Evolutionary conservation across 2,113 vertebrate species (phyloP), one percentile per base, ranked within the genome.

Genomic region (Ptilonorhynchus violaceus): DNA sequence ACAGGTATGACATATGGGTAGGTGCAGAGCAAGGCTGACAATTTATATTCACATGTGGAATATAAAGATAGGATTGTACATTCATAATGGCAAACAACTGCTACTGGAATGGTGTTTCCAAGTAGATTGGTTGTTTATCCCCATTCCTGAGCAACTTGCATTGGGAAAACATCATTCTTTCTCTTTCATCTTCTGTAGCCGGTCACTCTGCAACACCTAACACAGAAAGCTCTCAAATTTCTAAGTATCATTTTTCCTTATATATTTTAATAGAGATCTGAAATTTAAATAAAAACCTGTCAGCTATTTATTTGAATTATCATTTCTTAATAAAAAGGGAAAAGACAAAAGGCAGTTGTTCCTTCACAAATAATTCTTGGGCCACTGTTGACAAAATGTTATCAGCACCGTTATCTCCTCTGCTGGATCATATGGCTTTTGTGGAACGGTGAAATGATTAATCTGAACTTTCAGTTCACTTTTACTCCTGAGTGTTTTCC

Each of bases 31-130:
- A 85, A 85, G 85, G 62, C 92, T 94, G 94, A 64, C 50, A 92
- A 96, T 97, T 97, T 97, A 92, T 96, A 80, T 64, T 72, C 86
- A 64, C 85, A 64, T 66, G 66, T 94, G 95, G 90, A 96, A 95
- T 96, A 94, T 91, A 96, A 97, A 95, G 78, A 83, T 96, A 95
- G 77, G 77, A 94, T 76, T 96, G 80, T 93, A 75, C 83, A 89
- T 83, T 86, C 81, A 74, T 89, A 91, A 84, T 59, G 9, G 42
- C 80, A 90, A 85, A 83, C 80, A 81, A 88, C 58, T 73, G 67
- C 88, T 85, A 24, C 72, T 95, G 87, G 60, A 86, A 86, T 84
- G 84, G 60, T 69, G 46, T 85, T 93, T 91, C 86, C 70, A 39
- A 78, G 73, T 58, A 83, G 79, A 96, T 52, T 25, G 58, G 50